Conservation (phyloP, 2,888 invertebrate species). For the Tetranychus piercei region DNA sequence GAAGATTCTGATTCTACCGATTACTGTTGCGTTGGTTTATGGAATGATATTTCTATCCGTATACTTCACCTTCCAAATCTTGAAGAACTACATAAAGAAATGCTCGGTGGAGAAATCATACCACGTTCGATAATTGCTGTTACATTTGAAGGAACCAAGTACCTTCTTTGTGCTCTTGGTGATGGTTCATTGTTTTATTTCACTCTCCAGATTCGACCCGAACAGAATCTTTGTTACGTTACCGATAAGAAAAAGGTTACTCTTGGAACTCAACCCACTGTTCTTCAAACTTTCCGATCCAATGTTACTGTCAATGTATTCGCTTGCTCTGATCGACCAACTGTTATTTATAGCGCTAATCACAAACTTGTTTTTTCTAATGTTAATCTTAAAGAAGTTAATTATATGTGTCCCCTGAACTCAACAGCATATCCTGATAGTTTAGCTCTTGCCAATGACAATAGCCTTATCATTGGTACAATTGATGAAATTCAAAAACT, state of each 20-base stretch:
- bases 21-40: conserved; percentile 74
- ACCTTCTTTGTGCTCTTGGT: conserved; percentile 75
- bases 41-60: conserved; percentile 89
- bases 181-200: conserved; percentile 97
- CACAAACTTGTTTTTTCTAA: conserved; percentile 96
- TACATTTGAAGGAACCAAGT: conserved; percentile 74
- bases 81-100: conserved; percentile 61
- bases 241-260: conserved; percentile 80
- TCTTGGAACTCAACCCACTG: conserved; percentile 89
- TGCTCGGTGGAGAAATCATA: conserved; percentile 82
- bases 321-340: conserved; percentile 93
- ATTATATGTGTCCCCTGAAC: conserved; percentile 93
- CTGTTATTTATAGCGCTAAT: conserved; percentile 97
- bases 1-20: conserved; percentile 38
- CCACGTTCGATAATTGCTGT: conserved; percentile 88
- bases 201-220: conserved; percentile 45
- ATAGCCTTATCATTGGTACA: conserved; percentile 76
- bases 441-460: conserved; percentile 70
- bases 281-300: conserved; percentile 67
- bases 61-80: conserved; percentile 63
- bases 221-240: conserved; percentile 45
- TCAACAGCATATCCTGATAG: conserved; percentile 83
- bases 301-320: conserved; percentile 76
- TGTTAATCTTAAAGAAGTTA: conserved; percentile 45
- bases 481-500: conserved; percentile 97